Conservation (phyloP, 2,797 vertebrate genomes). For the Amblyraja radiata region DNA sequence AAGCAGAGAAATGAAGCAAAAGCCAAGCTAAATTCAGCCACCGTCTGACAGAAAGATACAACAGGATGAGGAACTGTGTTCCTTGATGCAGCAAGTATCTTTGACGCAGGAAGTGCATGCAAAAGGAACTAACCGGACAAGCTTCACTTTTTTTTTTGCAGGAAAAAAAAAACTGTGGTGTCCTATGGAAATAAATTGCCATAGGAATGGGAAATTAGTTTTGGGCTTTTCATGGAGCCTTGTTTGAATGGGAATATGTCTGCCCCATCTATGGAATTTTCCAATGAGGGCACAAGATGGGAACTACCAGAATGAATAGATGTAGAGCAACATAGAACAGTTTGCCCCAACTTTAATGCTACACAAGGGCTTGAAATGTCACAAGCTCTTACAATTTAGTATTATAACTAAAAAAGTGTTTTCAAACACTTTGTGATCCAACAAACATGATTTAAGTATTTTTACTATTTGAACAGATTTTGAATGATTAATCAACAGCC, state of each 20-base stretch:
- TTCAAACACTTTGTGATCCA: background rate
- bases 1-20: background rate
- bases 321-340: background rate
- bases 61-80: background rate
- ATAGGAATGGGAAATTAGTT: background rate
- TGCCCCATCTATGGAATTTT: background rate
- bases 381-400: background rate
- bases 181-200: background rate
- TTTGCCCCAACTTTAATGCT: background rate
- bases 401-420: background rate
- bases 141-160: background rate
- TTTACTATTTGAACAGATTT: background rate
- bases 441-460: background rate
- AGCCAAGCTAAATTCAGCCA: background rate
- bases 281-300: background rate
- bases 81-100: background rate
- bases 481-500: background rate
- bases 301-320: background rate
- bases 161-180: no score
- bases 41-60: background rate
- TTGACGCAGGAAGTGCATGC: background rate
- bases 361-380: background rate
- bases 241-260: background rate
- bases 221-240: background rate
- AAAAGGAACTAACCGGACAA: background rate